phyloP scores from a whole-genome alignment of 2,888 invertebrate species.

The Hermaeophaga mercurialis region DNA sequence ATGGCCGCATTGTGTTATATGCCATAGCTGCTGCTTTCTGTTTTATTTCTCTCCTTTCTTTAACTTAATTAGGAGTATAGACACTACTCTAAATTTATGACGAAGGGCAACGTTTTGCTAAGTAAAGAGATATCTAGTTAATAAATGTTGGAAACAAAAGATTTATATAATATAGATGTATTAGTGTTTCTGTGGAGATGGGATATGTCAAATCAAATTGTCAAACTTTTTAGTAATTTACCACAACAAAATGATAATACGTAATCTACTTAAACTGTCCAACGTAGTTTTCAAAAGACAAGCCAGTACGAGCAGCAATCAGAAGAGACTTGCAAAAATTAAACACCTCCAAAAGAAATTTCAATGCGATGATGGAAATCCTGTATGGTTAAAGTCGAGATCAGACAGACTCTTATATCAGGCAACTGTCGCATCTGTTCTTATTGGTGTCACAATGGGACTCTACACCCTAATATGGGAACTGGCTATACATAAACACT shows the following conservation, averaged over 20 bases:
- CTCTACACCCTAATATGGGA: conserved; percentile 11
- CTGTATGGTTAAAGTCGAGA: conserved; percentile 16
- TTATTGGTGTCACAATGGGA: conserved; percentile 11
- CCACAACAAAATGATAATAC: not conserved
- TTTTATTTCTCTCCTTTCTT: conserved; percentile 12
- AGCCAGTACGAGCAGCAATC: not conserved
- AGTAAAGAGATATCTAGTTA: too few species aligned
- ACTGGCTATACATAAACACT: conserved; percentile 17
- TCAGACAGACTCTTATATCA: conserved; percentile 16
- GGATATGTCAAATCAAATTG: too few species aligned
- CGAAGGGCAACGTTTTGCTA: not conserved
- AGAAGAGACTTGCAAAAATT: conserved; percentile 1
- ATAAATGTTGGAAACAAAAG: too few species aligned
- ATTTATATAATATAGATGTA: too few species aligned
- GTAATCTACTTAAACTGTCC: not conserved
- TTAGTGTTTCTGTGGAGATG: too few species aligned
- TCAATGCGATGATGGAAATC: conserved; percentile 22
- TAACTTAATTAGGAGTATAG: conserved; percentile 12
- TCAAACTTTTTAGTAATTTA: too few species aligned
- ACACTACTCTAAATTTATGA: not conserved
- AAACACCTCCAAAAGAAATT: conserved; percentile 17
- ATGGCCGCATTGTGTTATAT: conserved; percentile 34
- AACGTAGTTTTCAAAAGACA: not conserved
- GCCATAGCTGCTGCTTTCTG: conserved; percentile 7
- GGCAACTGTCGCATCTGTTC: not conserved